A percentile compares a stretch with the other conserved stretches of the same genome.
These are phyloP conservation scores for Syritta pipiens DNA, from an alignment of 2,888 invertebrate genomes.

Conservation along the genomic window DNA sequence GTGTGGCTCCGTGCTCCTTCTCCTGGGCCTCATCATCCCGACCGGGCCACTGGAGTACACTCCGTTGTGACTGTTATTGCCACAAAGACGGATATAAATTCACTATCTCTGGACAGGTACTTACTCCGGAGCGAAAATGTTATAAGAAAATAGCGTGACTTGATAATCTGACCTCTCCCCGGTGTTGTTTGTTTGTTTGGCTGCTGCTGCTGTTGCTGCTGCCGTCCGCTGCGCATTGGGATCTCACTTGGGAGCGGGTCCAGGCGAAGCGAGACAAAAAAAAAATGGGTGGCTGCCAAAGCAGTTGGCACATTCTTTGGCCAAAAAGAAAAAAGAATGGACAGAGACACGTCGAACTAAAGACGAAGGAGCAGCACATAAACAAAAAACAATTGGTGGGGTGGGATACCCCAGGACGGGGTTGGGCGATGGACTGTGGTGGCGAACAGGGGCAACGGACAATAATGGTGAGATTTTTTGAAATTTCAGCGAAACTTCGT, in stretches of 20 bases:
- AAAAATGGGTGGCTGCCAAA: constrained; percentile 46
- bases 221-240: constrained; percentile 1
- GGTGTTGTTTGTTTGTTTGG: constrained; percentile 28
- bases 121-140: constrained; percentile 41
- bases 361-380: constrained; percentile 15
- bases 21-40: too few relatives aligned
- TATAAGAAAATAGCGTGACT: constrained; percentile 63
- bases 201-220: constrained; percentile 2
- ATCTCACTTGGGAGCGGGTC: constrained; percentile 34
- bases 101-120: constrained; percentile 60
- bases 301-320: constrained; percentile 41
- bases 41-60: constrained; percentile 26
- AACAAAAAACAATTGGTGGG: constrained; percentile 16
- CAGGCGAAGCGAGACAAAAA: neutral
- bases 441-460: too few relatives aligned
- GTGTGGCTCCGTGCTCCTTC: too few relatives aligned
- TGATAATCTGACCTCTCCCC: constrained; percentile 68
- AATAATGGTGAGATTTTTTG: too few relatives aligned
- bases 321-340: constrained; percentile 9
- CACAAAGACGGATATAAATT: constrained; percentile 50
- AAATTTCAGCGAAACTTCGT: too few relatives aligned
- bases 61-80: constrained; percentile 50
- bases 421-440: too few relatives aligned
- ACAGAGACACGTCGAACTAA: neutral
- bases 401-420: too few relatives aligned